Evolutionary conservation across 2,888 invertebrate species (phyloP), one percentile per base, ranked within the genome.

Genomic region (Idaea dimidiata): DNA sequence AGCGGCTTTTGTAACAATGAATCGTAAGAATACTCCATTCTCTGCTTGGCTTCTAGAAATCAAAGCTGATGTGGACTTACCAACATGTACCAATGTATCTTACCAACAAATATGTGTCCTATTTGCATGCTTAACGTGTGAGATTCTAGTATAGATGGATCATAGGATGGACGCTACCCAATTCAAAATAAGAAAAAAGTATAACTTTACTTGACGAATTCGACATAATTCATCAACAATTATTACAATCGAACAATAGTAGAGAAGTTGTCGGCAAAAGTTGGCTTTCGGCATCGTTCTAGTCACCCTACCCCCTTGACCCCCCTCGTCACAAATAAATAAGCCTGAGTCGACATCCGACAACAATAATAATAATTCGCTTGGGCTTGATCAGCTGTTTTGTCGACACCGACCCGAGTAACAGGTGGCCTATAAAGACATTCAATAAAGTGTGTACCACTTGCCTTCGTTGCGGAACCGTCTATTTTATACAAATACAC

Each of bases 381-480:
- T 81, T 81, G 86, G 85, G 86, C 83, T 79, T 86, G 87, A 91
- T 92, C 92, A 92, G 92, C 92, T 92, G 92, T 89, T 90, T 82
- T 77, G 83, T 83, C 88, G 85, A 86, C 89, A 89, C 89, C 87
- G 90, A 89, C 87, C 89, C 88, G 85, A 86, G 89, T 91, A 93
- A 93, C 93, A 93, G 93, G 93, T 93, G 92, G 92, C 87, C 91
- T 89, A 90, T 93, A 93, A 93, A 93, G 92, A 91, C 91, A 91
- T 91, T 90, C 91, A 89, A 90, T 93, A 90, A 92, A 92, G 84
- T 90, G 85, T 90, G 86, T 86, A 87, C 87, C 87, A 88, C 87
- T 91, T 89, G 88, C 89, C 86, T 89, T 87, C 84, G 87, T 78
- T 87, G 84, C 84, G 86, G 83, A 85, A 87, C 88, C 82, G 77